Conservation (phyloP, 2,797 vertebrate species). For the Characodon lateralis region DNA sequence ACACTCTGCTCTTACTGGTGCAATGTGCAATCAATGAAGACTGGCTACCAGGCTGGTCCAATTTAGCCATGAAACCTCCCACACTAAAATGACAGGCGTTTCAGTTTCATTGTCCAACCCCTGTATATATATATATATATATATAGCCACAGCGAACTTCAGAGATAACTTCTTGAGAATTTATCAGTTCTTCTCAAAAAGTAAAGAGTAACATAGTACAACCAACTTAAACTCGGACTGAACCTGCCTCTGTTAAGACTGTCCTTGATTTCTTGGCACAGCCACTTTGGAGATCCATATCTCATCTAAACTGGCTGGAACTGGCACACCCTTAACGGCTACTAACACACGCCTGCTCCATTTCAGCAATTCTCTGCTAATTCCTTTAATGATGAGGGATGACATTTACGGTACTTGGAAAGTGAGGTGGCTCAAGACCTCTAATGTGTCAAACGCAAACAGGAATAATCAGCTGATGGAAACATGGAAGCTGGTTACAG, state of each 20-base stretch:
- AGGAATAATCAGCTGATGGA: background rate
- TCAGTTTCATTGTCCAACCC: too few species aligned
- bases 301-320: conserved; percentile 13
- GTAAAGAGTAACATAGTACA: background rate
- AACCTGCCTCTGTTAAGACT: background rate
- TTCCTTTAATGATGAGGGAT: conserved; percentile 9
- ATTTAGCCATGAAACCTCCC: too few species aligned
- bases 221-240: background rate
- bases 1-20: too few species aligned
- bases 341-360: conserved; percentile 32
- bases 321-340: conserved; percentile 38
- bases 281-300: conserved; percentile 5
- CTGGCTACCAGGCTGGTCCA: too few species aligned
- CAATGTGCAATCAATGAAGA: too few species aligned
- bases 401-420: conserved; percentile 21
- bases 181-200: background rate
- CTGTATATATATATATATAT: too few species aligned
- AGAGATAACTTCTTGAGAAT: background rate
- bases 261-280: background rate
- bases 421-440: background rate
- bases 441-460: background rate
- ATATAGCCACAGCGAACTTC: background rate
- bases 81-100: too few species aligned
- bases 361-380: conserved; percentile 28
- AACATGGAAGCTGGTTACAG: background rate